Conservation (phyloP, 2,113 vertebrate species). For the Oryzias melastigma region DNA sequence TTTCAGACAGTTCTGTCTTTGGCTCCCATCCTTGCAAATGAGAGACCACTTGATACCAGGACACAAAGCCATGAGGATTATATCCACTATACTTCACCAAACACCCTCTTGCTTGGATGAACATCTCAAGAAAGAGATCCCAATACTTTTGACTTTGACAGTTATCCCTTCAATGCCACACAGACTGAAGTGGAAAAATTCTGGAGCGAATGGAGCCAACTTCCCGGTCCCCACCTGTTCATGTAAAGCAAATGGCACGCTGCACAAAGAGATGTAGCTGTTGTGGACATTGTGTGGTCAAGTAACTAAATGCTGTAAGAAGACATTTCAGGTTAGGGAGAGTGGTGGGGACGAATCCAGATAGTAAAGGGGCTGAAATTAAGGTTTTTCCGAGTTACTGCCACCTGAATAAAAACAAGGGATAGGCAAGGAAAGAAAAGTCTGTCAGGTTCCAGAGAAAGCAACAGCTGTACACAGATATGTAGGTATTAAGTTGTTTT, state of each 20-base stretch:
- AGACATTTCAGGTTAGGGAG: too few relatives aligned
- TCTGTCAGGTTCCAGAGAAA: too few relatives aligned
- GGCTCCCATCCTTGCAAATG: neutral
- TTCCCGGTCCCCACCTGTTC: neutral
- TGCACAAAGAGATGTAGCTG: neutral
- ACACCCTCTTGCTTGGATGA: neutral
- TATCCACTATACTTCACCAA: neutral
- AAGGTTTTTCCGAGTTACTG: too few relatives aligned
- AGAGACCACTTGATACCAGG: neutral
- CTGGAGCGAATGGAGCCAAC: neutral
- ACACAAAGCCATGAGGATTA: neutral
- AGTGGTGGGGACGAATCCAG: too few relatives aligned
- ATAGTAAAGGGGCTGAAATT: too few relatives aligned
- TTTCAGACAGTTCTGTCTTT: neutral
- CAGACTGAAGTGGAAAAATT: neutral
- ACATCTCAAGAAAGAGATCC: neutral
- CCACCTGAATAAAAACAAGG: too few relatives aligned
- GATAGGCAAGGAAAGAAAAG: too few relatives aligned
- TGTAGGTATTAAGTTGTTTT: too few relatives aligned
- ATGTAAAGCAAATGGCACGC: neutral
- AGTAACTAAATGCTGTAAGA: too few relatives aligned
- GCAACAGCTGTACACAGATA: too few relatives aligned
- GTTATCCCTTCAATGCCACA: neutral
- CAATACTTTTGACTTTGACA: neutral
- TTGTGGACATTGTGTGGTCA: too few relatives aligned